A percentile compares a stretch with the other conserved stretches of the same genome.
phyloP scores from a whole-genome alignment of 2,113 vertebrate species.

The Esox niger region DNA sequence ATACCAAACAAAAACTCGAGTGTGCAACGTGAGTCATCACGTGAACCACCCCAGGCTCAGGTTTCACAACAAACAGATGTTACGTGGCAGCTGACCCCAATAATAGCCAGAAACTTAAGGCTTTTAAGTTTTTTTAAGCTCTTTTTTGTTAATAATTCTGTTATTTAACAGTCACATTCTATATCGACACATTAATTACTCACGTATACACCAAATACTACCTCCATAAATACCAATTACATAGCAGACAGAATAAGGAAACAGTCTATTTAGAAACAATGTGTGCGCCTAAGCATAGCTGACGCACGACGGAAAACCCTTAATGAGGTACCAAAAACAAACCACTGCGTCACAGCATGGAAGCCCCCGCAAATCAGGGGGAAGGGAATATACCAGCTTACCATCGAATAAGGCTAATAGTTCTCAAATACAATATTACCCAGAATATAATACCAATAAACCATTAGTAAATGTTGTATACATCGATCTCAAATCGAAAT shows the following conservation, averaged over 20 bases:
- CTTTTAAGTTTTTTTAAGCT: conserved; percentile 35
- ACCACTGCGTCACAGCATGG: conserved; percentile 4
- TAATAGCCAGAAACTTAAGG: conserved; percentile 30
- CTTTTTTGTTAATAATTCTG: no score
- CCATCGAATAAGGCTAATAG: not conserved
- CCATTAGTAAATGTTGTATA: no score
- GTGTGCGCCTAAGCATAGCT: not conserved
- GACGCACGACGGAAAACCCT: not conserved
- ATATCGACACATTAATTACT: no score
- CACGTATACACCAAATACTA: not conserved
- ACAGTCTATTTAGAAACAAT: not conserved
- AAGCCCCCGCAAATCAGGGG: not conserved
- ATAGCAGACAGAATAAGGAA: not conserved
- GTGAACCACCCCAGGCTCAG: conserved; percentile 67
- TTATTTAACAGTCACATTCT: no score
- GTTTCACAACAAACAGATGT: conserved; percentile 98
- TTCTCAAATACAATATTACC: not conserved
- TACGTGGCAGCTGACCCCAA: conserved; percentile 68
- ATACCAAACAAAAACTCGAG: conserved; percentile 77
- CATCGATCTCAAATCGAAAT: no score
- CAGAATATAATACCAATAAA: not conserved
- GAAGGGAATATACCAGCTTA: no score
- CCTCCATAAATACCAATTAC: not conserved
- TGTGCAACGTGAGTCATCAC: conserved; percentile 76
- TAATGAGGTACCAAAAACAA: conserved; percentile 2